A percentile compares a stretch with the other conserved stretches of the same genome.
These are phyloP conservation scores for Acromyrmex heyeri DNA, from an alignment of 1,140 invertebrate genomes.

Conservation along the genomic window DNA sequence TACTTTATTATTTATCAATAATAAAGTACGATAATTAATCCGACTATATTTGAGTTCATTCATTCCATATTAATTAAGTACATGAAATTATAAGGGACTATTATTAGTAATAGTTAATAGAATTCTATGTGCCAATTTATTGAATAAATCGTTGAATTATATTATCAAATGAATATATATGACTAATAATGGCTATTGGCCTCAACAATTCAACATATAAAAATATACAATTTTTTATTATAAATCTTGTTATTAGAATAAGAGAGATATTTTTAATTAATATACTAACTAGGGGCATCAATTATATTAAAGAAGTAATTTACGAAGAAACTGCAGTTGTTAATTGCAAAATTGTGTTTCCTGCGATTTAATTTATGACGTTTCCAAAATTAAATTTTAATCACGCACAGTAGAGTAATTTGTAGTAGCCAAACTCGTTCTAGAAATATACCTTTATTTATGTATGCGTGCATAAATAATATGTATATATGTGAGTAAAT, in stretches of 20 bases:
- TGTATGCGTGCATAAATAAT: too few species aligned
- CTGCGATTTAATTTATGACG: not conserved
- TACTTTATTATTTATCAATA: not conserved
- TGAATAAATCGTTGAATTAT: conserved; percentile 9
- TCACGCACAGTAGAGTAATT: not conserved
- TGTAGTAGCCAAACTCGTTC: not conserved
- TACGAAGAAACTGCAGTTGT: not conserved
- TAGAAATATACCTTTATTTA: not conserved
- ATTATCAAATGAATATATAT: not conserved
- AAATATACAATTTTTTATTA: not conserved
- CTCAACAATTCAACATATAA: not conserved
- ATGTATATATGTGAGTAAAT: not conserved
- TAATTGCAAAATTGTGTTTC: not conserved
- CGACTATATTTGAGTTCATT: not conserved
- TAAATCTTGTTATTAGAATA: not conserved
- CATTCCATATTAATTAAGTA: conserved; percentile 5
- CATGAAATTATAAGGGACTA: conserved; percentile 11
- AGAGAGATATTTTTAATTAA: conserved; percentile 11
- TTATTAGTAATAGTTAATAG: conserved; percentile 2
- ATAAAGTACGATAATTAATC: conserved; percentile 5
- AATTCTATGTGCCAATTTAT: conserved; percentile 3
- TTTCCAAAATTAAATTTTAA: conserved; percentile 18
- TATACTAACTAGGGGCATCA: not conserved
- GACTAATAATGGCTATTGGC: not conserved
- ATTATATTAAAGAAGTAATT: conserved; percentile 8